These are phyloP conservation scores for Halocynthia aurantium DNA, from an alignment of 23 tunicate species.

Conservation along the genomic window DNA sequence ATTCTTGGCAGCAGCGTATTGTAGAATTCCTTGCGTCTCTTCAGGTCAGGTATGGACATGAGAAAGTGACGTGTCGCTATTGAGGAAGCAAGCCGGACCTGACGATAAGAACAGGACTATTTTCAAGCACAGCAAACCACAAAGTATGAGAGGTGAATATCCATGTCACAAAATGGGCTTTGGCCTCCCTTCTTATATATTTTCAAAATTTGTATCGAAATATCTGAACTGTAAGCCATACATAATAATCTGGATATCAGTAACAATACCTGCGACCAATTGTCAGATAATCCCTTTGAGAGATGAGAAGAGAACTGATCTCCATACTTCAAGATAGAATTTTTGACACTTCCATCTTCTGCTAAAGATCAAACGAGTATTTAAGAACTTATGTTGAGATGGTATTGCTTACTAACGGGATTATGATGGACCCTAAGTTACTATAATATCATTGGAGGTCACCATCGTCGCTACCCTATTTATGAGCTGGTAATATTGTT, in stretches of 20 bases:
- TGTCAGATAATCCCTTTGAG: slow-evolving; percentile 75
- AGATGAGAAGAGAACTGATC: slow-evolving; percentile 46
- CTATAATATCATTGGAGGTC: too few relatives aligned
- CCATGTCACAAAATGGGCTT: background rate
- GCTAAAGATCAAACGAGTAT: background rate
- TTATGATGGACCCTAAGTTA: too few relatives aligned
- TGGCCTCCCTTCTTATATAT: background rate
- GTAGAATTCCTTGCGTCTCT: slow-evolving; percentile 28
- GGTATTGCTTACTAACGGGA: too few relatives aligned
- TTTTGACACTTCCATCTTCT: slow-evolving; percentile 1
- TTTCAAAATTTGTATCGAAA: background rate
- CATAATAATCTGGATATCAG: background rate
- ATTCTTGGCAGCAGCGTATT: slow-evolving; percentile 57
- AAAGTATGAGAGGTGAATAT: background rate
- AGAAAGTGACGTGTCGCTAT: slow-evolving; percentile 66
- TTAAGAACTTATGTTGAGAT: too few relatives aligned
- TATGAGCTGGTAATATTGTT: too few relatives aligned
- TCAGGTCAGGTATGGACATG: slow-evolving; percentile 17
- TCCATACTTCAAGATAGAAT: slow-evolving; percentile 47
- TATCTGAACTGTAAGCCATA: too few relatives aligned
- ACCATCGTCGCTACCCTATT: too few relatives aligned
- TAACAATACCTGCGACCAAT: slow-evolving; percentile 72
- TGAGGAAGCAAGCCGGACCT: slow-evolving; percentile 88
- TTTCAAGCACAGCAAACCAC: background rate
- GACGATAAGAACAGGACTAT: background rate